Evolutionary conservation across 1,140 invertebrate genomes (phyloP), one percentile per base, ranked within the genome.

Genomic region (Drosophila tristis): DNA sequence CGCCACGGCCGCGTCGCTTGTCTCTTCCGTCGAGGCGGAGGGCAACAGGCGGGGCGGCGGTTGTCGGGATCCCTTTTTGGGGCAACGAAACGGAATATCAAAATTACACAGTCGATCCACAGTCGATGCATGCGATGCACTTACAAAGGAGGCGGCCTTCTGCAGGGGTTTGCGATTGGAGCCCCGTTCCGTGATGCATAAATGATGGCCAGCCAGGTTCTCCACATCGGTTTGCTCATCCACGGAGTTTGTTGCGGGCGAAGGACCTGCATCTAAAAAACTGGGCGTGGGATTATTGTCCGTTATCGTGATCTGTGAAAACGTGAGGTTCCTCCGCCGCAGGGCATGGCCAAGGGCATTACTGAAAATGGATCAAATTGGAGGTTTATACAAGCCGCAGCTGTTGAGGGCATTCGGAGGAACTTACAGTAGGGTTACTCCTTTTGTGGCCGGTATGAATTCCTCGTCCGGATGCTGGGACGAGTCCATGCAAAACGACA

Each of bases 121-220:
- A 5, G 11, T n/a, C n/a, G n/a, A n/a, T 11, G 0, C 11, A 25
- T 9, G 8, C 7, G 9, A 25, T n/a, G 8, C 5, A 73, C 80
- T 78, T 78, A 92, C 91, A 90, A 92, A 92, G 45, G 92, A 92
- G 20, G 91, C 86, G 42, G 80, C 91, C 56, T 91, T 92, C 31
- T 91, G 80, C 53, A 92, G 57, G 0, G 82, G 82, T 6, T 91
- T 82, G 20, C 80, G 78, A 65, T 67, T 89, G 58, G 59, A 79
- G 48, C 84, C 89, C 5, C 74, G 67, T 60, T 92, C 90, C 25
- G 75, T 84, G 66, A 96, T 93, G 81, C 94, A 93, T 25, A 96
- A 93, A 78, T 96, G 95, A 91, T 95, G 96, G 29, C 96, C 96
- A 62, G 95, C 95, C 5, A 96, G 93, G 81, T 93, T 94, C 74